Evolutionary conservation across 2,888 invertebrate genomes (phyloP).

Genomic region (Neoascia interrupta): DNA sequence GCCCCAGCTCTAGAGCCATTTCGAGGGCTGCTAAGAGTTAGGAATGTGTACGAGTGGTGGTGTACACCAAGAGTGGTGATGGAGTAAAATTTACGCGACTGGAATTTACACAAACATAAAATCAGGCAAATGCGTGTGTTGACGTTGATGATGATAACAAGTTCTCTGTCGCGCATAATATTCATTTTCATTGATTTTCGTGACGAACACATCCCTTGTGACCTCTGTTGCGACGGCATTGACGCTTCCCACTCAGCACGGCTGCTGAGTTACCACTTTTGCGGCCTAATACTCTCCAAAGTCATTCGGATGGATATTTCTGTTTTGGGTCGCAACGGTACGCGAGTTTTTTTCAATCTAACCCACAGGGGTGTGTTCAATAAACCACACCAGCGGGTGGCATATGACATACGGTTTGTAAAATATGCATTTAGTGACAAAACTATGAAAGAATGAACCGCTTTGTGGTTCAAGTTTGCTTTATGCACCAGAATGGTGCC

Average conservation of each 20-base stretch:
- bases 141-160: constrained; percentile 37
- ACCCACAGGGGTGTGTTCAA: constrained; percentile 10
- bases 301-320: constrained; percentile 13
- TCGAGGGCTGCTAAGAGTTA: constrained; percentile 36
- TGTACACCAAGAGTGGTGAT: too few species aligned
- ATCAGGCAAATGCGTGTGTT: constrained; percentile 16
- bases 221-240: constrained; percentile 33
- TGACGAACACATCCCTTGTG: constrained; percentile 18
- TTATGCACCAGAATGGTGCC: constrained; percentile 17
- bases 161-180: constrained; percentile 35
- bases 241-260: constrained; percentile 4
- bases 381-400: constrained; percentile 11
- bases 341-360: too few species aligned
- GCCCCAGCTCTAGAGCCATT: constrained; percentile 37
- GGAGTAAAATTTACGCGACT: constrained; percentile 36
- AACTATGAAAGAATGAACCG: constrained; percentile 10
- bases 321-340: neutral
- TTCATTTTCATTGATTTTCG: constrained; percentile 50
- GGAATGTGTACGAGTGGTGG: constrained; percentile 28
- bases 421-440: constrained; percentile 15
- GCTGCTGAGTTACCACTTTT: neutral
- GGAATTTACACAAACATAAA: constrained; percentile 18
- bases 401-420: neutral
- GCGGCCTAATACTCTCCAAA: constrained; percentile 20
- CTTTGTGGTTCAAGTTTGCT: constrained; percentile 15